Conservation (phyloP, 2,113 vertebrate species). For the Phodopus roborovskii region DNA sequence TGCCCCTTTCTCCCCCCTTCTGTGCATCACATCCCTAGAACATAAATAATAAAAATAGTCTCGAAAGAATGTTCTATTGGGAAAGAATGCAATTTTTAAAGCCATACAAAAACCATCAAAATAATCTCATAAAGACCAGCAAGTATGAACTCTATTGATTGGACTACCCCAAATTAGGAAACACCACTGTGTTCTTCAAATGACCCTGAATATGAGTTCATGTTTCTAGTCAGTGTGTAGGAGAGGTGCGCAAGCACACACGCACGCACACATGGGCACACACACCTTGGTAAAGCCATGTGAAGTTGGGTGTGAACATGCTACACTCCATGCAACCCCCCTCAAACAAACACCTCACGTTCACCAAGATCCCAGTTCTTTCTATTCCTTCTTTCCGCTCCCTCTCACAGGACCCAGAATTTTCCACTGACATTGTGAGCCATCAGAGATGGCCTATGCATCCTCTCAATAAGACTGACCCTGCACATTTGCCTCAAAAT, state of each 20-base stretch:
- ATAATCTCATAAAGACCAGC: not conserved
- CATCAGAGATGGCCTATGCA: conserved; percentile 41
- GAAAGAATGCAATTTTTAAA: conserved; percentile 56
- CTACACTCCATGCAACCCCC: not conserved
- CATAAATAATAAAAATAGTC: conserved; percentile 50
- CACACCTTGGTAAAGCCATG: not conserved
- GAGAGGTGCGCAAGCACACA: not conserved
- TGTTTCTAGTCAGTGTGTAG: not conserved
- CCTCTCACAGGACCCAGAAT: not conserved
- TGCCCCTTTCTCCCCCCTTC: not conserved
- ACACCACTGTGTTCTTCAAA: conserved; percentile 63
- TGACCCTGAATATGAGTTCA: conserved; percentile 63
- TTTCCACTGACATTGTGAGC: not conserved
- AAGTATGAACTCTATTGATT: not conserved
- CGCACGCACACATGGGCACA: no score
- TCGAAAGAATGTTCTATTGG: conserved; percentile 46
- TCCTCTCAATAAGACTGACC: conserved; percentile 45
- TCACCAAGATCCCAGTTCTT: rapidly evolving
- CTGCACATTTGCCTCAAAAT: not conserved
- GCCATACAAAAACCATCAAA: not conserved
- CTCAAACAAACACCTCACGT: not conserved
- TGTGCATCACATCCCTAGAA: not conserved
- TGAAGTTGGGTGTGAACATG: no score
- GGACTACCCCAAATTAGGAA: conserved; percentile 71
- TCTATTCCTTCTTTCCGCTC: not conserved